Evolutionary conservation across 2,888 invertebrate genomes (phyloP), one percentile per base, ranked within the genome.

Genomic region (Campoplex capitator): DNA sequence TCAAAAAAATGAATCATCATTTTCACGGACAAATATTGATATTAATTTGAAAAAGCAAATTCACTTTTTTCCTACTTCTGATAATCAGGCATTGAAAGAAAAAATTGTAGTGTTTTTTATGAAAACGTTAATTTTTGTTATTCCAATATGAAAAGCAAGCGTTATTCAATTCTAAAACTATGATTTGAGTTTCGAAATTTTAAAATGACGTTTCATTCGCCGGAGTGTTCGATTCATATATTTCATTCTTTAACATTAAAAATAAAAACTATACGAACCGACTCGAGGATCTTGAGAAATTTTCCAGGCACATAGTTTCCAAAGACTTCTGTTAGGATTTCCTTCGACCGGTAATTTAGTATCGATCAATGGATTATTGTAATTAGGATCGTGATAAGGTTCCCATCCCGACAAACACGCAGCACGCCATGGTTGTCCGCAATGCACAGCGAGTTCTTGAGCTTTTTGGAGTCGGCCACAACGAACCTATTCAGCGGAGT

Each of bases 401-500:
- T 97, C 96, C 98, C 99, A 99, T 3, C 99, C 99, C 94, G 98
- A 97, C 58, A 99, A 95, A 35, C 98, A 96, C 6, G 98, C 98
- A 0, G 98, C 98, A 75, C 98, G 95, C 99, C 99, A 99, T 2
- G 97, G 96, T 94, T 99, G 98, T 0, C 99, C 99, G 91, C 97
- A 97, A 92, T 97, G 97, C 67, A 97, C 96, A 91, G 98, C 98
- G 54, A 98, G 94, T 86, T 97, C 96, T 92, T 98, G 96, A 1
- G 98, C 99, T 94, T 97, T 97, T 89, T 97, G 97, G 85, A 98
- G 96, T 90, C 97, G 97, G 0, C 99, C 99, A 93, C 98, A 97
- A 45, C 99, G 96, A 67, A 99, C 96, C 95, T 97, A 96, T 18
- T 95, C 95, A 92, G 98, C 98, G 62, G 35, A 9, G 11, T 18